Percentiles rank a stretch among this genome's conserved stretches.
phyloP scores from a whole-genome alignment of 1,140 invertebrate species.

The Philotrypesis tridentata region DNA sequence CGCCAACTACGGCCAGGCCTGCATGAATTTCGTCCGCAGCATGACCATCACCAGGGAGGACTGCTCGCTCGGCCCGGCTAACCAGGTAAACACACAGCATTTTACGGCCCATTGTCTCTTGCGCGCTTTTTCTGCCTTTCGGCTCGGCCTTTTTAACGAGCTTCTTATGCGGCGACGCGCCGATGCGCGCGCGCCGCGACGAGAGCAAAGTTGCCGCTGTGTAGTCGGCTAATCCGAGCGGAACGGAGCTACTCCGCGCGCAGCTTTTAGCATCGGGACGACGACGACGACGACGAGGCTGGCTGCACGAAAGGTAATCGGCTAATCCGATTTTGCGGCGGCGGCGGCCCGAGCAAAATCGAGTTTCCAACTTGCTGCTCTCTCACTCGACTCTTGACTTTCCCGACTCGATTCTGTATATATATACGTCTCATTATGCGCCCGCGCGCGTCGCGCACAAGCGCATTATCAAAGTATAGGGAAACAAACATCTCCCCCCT shows the following conservation, averaged over 20 bases:
- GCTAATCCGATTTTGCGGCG: conserved; percentile 34
- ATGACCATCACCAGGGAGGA: conserved; percentile 75
- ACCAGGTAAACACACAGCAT: conserved; percentile 77
- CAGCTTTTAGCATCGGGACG: conserved; percentile 36
- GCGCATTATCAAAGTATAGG: background rate
- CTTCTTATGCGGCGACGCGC: too few species aligned
- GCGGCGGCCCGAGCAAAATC: conserved; percentile 9
- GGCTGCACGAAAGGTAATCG: conserved; percentile 36
- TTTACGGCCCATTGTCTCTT: too few species aligned
- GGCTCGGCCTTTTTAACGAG: too few species aligned
- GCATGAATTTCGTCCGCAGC: conserved; percentile 77
- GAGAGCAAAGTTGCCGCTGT: conserved; percentile 19
- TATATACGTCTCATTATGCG: conserved; percentile 33
- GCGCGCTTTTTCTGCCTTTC: too few species aligned
- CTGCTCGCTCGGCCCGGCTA: conserved; percentile 80
- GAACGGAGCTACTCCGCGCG: conserved; percentile 34
- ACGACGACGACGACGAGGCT: too few species aligned
- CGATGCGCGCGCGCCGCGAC: too few species aligned
- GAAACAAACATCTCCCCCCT: background rate
- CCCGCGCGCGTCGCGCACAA: background rate
- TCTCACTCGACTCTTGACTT: too few species aligned
- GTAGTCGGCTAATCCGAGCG: conserved; percentile 34
- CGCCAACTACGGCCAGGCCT: conserved; percentile 75
- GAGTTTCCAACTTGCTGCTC: conserved; percentile 43
- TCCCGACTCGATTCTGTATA: too few species aligned